Evolutionary conservation across 2,888 invertebrate species (phyloP).

Genomic region (Tanaodytes sp.): DNA sequence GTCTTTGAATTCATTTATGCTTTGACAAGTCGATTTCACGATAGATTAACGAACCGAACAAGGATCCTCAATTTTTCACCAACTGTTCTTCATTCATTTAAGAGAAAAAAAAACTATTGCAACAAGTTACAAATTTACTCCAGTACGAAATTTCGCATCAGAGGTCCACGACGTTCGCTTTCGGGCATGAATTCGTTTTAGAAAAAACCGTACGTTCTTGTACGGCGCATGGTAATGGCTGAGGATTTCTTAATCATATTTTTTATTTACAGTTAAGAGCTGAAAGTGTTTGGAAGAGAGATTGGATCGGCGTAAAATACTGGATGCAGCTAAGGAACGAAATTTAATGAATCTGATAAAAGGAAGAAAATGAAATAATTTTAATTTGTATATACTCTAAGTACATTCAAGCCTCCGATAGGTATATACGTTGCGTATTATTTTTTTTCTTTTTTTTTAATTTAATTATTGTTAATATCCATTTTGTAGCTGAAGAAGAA

Average conservation of each 20-base stretch:
- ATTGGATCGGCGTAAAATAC: conserved; percentile 32
- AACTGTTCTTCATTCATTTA: no score
- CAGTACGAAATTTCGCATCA: conserved; percentile 10
- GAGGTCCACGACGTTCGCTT: conserved; percentile 18
- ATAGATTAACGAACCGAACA: neutral
- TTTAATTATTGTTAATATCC: neutral
- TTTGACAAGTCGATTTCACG: conserved; percentile 10
- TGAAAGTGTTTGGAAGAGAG: conserved; percentile 58
- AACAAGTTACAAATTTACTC: conserved; percentile 12
- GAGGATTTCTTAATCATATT: conserved; percentile 32
- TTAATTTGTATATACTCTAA: conserved; percentile 44
- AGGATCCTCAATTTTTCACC: neutral
- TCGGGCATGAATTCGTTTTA: conserved; percentile 24
- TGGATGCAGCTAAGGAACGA: conserved; percentile 34
- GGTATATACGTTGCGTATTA: conserved; percentile 11
- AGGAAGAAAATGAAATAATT: conserved; percentile 27
- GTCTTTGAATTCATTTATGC: conserved; percentile 59
- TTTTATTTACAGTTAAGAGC: conserved; percentile 64
- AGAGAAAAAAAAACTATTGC: no score
- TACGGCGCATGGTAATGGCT: conserved; percentile 2
- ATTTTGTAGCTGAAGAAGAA: no score
- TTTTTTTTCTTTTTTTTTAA: conserved; percentile 16
- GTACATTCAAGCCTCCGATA: conserved; percentile 20
- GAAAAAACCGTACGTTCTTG: conserved; percentile 13
- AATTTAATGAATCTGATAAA: conserved; percentile 9